Evolutionary conservation across 2,888 invertebrate genomes (phyloP), one percentile per base, ranked within the genome.

Genomic region (Plebejus argus): DNA sequence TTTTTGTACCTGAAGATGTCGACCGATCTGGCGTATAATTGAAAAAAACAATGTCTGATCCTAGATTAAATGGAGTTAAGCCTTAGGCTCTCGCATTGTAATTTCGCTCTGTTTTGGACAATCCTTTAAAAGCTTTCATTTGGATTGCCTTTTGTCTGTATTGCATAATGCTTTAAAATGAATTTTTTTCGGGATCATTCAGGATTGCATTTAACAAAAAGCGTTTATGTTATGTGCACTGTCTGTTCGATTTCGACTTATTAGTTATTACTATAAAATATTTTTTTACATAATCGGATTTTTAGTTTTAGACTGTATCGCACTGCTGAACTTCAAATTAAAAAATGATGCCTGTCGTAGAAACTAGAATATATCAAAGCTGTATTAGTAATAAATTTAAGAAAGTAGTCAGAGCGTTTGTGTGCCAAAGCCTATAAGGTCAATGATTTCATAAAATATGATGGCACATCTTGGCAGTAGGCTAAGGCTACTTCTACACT

Each of bases 21-120:
- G 83, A 86, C 87, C 93, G 93, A 93, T 93, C 93, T 92, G 87
- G 88, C 91, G 83, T 86, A 88, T 90, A 91, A 93, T 92, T 88
- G 88, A 84, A 89, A 87, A 74, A 91, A 92, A 93, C 92, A 93
- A 92, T 89, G 89, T 87, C 77, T 79, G 78, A 81, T 82, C 81
- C 81, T 80, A 81, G 83, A 82, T 83, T 82, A 83, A 78, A 79
- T 81, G 81, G 80, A 80, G 80, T 77, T 78, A 76, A 78, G 82
- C 83, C 82, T 78, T 77, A 78, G 80, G 83, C 78, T 79, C 81
- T 77, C 79, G 76, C 77, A 49, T 77, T 78, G 72, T 79, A 77
- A 78, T 80, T 79, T 79, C 66, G 61, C 23, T 53, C 53, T 78
- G 76, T 49, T 78, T 76, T 71, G 33, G 71, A 71, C 66, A 71